Evolutionary conservation across 2,113 vertebrate species (phyloP), one percentile per base, ranked within the genome.

Genomic region (Lamprotornis superbus): DNA sequence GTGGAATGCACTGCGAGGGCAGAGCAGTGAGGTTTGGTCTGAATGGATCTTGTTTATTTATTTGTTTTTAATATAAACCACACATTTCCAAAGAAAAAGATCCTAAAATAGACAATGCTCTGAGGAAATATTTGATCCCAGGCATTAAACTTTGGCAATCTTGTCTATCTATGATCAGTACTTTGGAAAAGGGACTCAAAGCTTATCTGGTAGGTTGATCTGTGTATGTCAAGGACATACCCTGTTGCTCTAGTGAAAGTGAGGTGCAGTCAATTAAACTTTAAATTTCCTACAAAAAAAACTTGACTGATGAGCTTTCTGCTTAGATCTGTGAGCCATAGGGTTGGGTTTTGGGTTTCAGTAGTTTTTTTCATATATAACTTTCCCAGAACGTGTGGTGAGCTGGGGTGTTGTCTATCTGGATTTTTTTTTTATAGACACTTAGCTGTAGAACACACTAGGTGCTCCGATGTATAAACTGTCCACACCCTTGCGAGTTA

Each of bases 381-480:
- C 13, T 83, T 70, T 89, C 57, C 46, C 46, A 83, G 71, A 80
- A 60, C 37, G 0, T 74, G 11, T 81, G 37, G 28, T 94, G 60
- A 81, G 15, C 25, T 84, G 37, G 11, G 11, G 19, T 75, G 42
- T 49, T 46, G 28, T 89, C 47, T 82, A 9, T 49, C 42, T 70
- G 47, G 68, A 30, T 28, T 7, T 37, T 63, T 69, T 40, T 68
- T 75, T 63, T 17, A n/a, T 6, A 83, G 50, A 17, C 59, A n/a
- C 56, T 89, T 94, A 39, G 33, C 93, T 81, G 33, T 67, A 59
- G 56, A 44, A 60, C 47, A 59, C 52, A 55, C 25, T 59, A 94
- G 33, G 33, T 81, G 47, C 65, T 91, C 52, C 52, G 73, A 39
- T 55, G 18, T 63, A 21, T 53, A 83, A 83, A 53, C 28, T 81